Conservation (phyloP, 2,797 vertebrate genomes). For the Poecilia wingei region DNA sequence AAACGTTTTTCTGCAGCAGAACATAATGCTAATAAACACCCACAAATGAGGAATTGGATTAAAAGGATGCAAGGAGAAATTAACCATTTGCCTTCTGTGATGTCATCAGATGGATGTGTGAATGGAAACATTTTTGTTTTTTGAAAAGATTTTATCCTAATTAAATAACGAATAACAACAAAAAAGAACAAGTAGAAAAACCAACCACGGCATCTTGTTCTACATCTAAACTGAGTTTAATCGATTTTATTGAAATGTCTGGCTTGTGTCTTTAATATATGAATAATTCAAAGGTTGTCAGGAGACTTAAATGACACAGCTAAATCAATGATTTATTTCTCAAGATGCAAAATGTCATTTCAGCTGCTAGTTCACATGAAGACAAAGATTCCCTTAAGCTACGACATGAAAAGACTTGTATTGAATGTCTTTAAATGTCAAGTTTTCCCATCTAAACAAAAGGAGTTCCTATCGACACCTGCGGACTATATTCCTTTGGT, state of each 20-base stretch:
- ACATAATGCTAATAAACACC: neutral
- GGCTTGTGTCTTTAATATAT: neutral
- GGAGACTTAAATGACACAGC: neutral
- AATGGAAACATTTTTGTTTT: neutral
- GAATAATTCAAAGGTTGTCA: neutral
- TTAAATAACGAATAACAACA: neutral
- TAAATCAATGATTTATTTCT: neutral
- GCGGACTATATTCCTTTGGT: neutral
- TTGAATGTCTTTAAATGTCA: neutral
- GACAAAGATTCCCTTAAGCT: neutral
- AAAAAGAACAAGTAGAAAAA: neutral
- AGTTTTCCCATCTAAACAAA: neutral
- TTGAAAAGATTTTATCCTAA: neutral
- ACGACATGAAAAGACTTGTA: neutral
- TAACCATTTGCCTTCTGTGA: neutral
- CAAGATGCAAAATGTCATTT: neutral
- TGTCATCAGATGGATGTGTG: neutral
- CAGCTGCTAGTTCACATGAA: neutral
- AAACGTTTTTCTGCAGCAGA: neutral
- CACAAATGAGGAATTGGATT: neutral
- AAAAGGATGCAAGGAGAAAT: neutral
- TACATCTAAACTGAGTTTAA: neutral
- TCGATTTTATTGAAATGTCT: neutral
- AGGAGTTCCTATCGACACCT: neutral
- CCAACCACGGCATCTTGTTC: neutral